Conservation (phyloP, 2,888 invertebrate species). For the Omphaloscelis lunosa region DNA sequence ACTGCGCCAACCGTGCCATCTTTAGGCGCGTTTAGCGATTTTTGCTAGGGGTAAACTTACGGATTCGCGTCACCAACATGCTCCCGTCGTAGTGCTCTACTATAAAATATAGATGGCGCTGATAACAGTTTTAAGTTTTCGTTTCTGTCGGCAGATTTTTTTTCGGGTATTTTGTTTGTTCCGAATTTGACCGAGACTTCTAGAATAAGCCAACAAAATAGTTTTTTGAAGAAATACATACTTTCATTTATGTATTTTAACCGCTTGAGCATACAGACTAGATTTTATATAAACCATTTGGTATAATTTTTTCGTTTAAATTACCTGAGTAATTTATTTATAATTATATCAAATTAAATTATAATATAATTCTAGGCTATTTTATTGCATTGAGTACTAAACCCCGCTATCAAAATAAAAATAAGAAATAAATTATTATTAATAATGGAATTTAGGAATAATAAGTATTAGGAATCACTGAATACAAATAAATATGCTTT, state of each 20-base stretch:
- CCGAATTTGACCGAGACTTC: neutral
- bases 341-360: slow-evolving; percentile 24
- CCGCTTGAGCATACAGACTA: slow-evolving; percentile 83
- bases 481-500: slow-evolving; percentile 23
- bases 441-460: slow-evolving; percentile 43
- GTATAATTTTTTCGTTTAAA: slow-evolving; percentile 72
- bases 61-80: too few relatives aligned
- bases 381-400: slow-evolving; percentile 64
- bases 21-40: too few relatives aligned
- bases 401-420: slow-evolving; percentile 36
- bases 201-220: slow-evolving; percentile 45
- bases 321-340: slow-evolving; percentile 52
- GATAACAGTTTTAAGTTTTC: too few relatives aligned
- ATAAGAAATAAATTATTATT: slow-evolving; percentile 43
- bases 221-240: slow-evolving; percentile 22
- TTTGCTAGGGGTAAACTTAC: too few relatives aligned
- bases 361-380: slow-evolving; percentile 39
- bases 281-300: slow-evolving; percentile 80
- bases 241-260: slow-evolving; percentile 34
- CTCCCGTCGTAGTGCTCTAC: too few relatives aligned
- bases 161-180: neutral
- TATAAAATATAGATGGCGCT: too few relatives aligned
- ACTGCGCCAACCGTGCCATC: too few relatives aligned
- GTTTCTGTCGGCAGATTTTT: neutral
- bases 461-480: slow-evolving; percentile 35